These are phyloP conservation scores for Chromis chromis DNA, from an alignment of 2,797 vertebrate species.

Conservation along the genomic window DNA sequence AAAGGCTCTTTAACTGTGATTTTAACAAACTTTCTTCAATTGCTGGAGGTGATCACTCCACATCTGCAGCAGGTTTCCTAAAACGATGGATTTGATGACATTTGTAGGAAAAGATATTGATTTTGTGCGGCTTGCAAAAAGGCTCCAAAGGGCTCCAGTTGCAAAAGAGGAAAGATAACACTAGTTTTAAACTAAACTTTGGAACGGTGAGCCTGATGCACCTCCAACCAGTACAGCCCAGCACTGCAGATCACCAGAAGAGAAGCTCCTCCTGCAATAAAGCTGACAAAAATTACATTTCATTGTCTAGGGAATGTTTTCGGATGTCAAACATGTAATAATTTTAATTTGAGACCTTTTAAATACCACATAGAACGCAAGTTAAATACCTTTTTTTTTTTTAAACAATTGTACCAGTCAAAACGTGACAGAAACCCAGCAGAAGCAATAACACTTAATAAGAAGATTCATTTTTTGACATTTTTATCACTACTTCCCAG, in stretches of 20 bases:
- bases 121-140: constrained; percentile 42
- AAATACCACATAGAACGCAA: too few species aligned
- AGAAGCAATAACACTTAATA: background rate
- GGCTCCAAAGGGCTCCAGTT: constrained; percentile 38
- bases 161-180: constrained; percentile 51
- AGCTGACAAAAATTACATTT: background rate
- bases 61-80: background rate
- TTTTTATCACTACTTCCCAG: background rate
- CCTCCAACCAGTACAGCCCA: background rate
- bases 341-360: background rate
- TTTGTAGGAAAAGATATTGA: constrained; percentile 37
- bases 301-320: background rate
- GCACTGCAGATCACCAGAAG: background rate
- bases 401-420: background rate
- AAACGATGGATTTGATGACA: constrained; percentile 28
- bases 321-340: background rate
- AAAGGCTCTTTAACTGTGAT: background rate
- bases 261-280: background rate
- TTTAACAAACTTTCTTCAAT: background rate
- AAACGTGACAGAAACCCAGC: background rate
- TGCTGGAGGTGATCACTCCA: background rate
- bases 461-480: background rate
- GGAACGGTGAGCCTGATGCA: background rate
- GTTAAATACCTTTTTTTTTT: too few species aligned
- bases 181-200: constrained; percentile 35